A percentile compares a stretch with the other conserved stretches of the same genome.
phyloP scores from a whole-genome alignment of 2,113 vertebrate species.

The Takifugu flavidus region DNA sequence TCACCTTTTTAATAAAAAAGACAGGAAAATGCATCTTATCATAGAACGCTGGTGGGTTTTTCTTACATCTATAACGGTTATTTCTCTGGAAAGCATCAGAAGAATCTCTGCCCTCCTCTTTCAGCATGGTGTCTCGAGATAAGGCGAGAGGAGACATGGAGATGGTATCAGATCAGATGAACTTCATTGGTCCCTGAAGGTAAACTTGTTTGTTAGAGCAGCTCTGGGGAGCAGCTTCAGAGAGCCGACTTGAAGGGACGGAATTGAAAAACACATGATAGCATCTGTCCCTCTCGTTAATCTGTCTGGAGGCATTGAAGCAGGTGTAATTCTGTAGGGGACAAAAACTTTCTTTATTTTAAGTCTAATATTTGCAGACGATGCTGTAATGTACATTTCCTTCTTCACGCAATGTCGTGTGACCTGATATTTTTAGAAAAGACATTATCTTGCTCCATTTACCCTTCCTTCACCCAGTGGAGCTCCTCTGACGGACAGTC shows the following conservation, averaged over 20 bases:
- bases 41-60: too few relatives aligned
- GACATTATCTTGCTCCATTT: conserved; percentile 8
- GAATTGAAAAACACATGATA: background rate
- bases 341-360: background rate
- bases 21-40: too few relatives aligned
- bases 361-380: too few relatives aligned
- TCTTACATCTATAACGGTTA: too few relatives aligned
- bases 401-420: too few relatives aligned
- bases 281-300: background rate
- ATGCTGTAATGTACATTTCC: too few relatives aligned
- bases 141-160: background rate
- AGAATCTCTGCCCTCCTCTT: background rate
- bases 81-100: background rate
- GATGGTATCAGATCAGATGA: conserved; percentile 24
- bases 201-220: background rate
- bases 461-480: background rate
- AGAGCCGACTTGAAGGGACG: background rate
- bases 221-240: background rate
- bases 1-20: too few relatives aligned
- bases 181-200: conserved; percentile 31
- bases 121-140: background rate
- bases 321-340: background rate
- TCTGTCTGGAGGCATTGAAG: too few relatives aligned
- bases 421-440: background rate
- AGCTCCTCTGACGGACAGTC: background rate